Percentiles rank a stretch among this genome's conserved stretches.
phyloP scores from a whole-genome alignment of 2,888 invertebrate species.

The Phaonia tiefii region DNA sequence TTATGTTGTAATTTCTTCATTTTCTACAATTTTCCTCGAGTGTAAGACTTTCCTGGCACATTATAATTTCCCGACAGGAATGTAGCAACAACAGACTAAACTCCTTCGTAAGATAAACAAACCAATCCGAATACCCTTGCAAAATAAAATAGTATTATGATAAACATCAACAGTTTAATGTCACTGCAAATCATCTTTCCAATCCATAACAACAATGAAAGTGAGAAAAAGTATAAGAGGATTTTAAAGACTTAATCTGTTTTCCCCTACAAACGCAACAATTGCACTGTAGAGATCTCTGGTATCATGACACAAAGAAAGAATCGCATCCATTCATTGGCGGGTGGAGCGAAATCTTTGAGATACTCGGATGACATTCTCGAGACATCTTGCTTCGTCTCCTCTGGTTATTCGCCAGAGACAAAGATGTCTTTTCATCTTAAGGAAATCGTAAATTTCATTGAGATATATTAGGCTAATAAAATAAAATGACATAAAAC shows the following conservation, averaged over 20 bases:
- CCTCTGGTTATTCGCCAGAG: not conserved
- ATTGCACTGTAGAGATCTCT: not conserved
- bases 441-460: conserved; percentile 65
- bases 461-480: conserved; percentile 60
- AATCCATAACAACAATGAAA: conserved; percentile 43
- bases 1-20: too few relatives aligned
- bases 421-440: conserved; percentile 62
- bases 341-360: not conserved
- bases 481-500: conserved; percentile 37
- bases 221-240: conserved; percentile 65
- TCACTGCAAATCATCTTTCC: conserved; percentile 42
- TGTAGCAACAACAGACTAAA: conserved; percentile 1
- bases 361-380: conserved; percentile 19
- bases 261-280: conserved; percentile 50
- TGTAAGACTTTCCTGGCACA: conserved; percentile 21
- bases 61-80: conserved; percentile 44
- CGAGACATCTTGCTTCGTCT: not conserved
- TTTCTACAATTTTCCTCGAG: not conserved
- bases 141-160: conserved; percentile 44
- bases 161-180: conserved; percentile 51
- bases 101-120: not conserved
- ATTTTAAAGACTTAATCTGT: conserved; percentile 62
- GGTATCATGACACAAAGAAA: conserved; percentile 24
- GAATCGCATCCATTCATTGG: conserved; percentile 5
- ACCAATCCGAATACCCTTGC: conserved; percentile 7